Conservation (phyloP, 2,113 vertebrate species). For the Zosterops lateralis region DNA sequence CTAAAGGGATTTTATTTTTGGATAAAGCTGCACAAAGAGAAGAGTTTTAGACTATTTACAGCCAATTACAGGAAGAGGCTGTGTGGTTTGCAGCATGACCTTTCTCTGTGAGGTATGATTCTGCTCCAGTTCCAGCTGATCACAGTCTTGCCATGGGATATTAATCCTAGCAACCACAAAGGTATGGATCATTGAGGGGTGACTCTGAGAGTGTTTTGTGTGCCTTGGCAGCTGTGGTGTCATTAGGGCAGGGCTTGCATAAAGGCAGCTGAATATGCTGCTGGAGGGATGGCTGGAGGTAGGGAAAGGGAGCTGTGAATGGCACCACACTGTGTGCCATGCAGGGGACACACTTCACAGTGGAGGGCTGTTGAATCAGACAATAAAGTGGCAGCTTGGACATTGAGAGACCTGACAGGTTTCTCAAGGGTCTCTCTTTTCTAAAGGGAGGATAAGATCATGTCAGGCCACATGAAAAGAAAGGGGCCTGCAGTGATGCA, state of each 20-base stretch:
- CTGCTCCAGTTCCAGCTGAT: neutral
- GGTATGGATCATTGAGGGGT: neutral
- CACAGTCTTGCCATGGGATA: neutral
- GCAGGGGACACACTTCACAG: neutral
- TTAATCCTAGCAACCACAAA: neutral
- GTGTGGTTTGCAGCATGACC: neutral
- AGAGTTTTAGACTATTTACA: conserved; percentile 35
- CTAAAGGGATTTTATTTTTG: conserved; percentile 63
- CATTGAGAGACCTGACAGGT: neutral
- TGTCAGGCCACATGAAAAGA: neutral
- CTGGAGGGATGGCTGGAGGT: neutral
- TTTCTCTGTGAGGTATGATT: conserved; percentile 8
- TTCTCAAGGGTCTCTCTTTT: neutral
- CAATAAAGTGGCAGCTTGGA: neutral
- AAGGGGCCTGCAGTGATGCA: neutral
- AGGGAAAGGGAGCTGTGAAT: neutral
- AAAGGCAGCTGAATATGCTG: neutral
- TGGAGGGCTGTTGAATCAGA: neutral
- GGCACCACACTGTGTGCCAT: rapidly evolving
- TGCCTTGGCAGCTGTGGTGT: neutral
- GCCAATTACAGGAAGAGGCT: conserved; percentile 27
- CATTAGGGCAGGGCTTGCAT: neutral
- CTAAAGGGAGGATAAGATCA: neutral
- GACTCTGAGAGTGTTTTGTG: neutral
- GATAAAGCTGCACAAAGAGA: conserved; percentile 45